A percentile compares a stretch with the other conserved stretches of the same genome.
phyloP scores from a whole-genome alignment of 2,113 vertebrate genomes.

The Hemibagrus wyckioides region DNA sequence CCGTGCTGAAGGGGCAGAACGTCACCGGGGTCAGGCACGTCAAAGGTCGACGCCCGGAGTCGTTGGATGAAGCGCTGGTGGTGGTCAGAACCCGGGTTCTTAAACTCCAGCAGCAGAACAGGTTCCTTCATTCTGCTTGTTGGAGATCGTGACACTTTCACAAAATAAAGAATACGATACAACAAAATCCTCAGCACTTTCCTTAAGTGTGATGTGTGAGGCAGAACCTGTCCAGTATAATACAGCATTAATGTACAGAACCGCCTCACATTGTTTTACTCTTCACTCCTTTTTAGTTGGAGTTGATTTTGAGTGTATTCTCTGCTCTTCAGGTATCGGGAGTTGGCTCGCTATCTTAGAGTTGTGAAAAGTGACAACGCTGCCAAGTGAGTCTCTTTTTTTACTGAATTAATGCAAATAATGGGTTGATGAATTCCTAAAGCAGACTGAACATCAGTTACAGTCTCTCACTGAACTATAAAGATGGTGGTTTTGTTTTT shows the following conservation, averaged over 20 bases:
- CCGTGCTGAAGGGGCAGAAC: constrained; percentile 81
- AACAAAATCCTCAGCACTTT: no score
- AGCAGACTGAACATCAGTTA: no score
- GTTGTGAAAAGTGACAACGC: constrained; percentile 58
- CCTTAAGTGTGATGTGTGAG: no score
- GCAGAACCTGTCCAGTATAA: neutral
- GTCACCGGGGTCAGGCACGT: constrained; percentile 68
- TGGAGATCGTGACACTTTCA: neutral
- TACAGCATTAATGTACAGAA: neutral
- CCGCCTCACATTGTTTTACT: neutral
- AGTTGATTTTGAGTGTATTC: neutral
- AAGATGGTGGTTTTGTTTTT: neutral
- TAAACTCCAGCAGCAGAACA: constrained; percentile 65
- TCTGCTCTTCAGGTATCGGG: constrained; percentile 66
- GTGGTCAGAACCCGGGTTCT: constrained; percentile 73
- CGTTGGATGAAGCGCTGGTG: constrained; percentile 68
- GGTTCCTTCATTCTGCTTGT: constrained; percentile 58
- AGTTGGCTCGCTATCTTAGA: constrained; percentile 72
- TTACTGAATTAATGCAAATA: no score
- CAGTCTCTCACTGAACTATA: neutral
- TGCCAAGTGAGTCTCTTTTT: constrained; percentile 54
- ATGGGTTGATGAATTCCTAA: no score
- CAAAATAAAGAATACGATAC: neutral
- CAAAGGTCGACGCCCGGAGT: constrained; percentile 69
- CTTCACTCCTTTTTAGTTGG: no score